Percentiles rank a stretch among this genome's conserved stretches.
These are phyloP conservation scores for Eupsittula cactorum DNA, from an alignment of 2,113 vertebrate species.

Conservation along the genomic window DNA sequence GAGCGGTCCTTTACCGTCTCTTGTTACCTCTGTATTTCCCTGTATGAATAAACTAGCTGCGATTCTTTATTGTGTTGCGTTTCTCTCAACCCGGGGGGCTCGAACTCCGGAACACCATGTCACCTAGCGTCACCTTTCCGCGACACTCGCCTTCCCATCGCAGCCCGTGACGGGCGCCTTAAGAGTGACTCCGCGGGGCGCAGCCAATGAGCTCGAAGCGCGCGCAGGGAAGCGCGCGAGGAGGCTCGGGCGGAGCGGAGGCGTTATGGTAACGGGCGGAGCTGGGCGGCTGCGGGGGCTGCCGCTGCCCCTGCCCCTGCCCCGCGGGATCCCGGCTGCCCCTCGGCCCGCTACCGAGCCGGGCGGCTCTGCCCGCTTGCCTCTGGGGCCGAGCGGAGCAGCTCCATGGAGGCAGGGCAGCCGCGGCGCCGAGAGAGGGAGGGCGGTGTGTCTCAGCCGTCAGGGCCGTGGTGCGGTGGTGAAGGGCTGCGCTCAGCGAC, in stretches of 20 bases:
- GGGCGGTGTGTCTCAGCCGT: background rate
- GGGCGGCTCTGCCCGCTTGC: background rate
- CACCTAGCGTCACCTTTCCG: fast-evolving
- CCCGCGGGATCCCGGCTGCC: background rate
- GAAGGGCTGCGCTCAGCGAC: background rate
- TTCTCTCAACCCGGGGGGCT: background rate
- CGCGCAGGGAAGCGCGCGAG: background rate
- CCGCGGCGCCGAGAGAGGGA: too few relatives aligned
- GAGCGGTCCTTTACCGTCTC: too few relatives aligned
- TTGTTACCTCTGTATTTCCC: too few relatives aligned
- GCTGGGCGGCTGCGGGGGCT: too few relatives aligned
- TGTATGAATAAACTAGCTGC: background rate
- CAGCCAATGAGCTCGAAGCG: background rate
- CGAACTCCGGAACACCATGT: background rate
- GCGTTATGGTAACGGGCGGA: background rate
- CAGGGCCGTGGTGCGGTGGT: fast-evolving
- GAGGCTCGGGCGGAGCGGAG: fast-evolving
- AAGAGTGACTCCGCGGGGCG: fast-evolving
- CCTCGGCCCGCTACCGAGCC: too few relatives aligned
- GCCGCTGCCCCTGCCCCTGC: too few relatives aligned
- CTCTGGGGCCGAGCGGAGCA: background rate
- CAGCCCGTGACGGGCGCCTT: fast-evolving
- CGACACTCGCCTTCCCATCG: fast-evolving
- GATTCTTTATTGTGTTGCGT: background rate
- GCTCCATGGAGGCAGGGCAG: fast-evolving